A percentile compares a stretch with the other conserved stretches of the same genome.
Conservation (phyloP, 2,888 invertebrate species). For the Crematogaster levior region DNA sequence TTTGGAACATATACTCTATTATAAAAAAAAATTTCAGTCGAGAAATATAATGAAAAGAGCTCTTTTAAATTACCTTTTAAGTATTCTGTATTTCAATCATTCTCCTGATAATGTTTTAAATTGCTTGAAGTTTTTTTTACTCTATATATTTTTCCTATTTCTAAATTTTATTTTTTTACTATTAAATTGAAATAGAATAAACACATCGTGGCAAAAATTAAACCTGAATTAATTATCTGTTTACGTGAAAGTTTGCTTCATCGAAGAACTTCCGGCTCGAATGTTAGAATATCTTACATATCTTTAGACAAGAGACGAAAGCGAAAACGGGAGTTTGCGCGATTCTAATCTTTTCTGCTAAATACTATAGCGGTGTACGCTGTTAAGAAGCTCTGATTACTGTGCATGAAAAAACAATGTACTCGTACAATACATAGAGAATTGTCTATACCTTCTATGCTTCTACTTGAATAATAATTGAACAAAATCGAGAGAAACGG, state of each 20-base stretch:
- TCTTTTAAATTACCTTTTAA: not conserved
- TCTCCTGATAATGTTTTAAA: not conserved
- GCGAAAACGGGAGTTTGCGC: conserved; percentile 36
- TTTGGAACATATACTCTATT: conserved; percentile 16
- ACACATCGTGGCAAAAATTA: not conserved
- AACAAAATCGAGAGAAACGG: not conserved
- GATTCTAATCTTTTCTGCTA: conserved; percentile 35
- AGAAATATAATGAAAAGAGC: not conserved
- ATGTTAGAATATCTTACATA: conserved; percentile 64
- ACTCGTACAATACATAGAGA: not conserved
- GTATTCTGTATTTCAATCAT: not conserved
- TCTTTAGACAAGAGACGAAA: conserved; percentile 59
- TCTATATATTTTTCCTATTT: not conserved
- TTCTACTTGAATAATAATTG: not conserved
- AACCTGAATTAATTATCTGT: not conserved
- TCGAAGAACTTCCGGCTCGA: conserved; percentile 62
- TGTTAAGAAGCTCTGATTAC: conserved; percentile 5
- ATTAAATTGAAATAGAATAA: not conserved
- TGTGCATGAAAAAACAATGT: not conserved
- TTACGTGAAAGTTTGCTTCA: not conserved
- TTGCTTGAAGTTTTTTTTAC: not conserved
- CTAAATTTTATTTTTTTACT: not conserved
- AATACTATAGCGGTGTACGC: not conserved
- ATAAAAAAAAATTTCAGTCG: not conserved
- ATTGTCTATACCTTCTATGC: not conserved